Base-by-base conservation (phyloP, 2,888 invertebrate species). In the Byasa hedistus region DNA sequence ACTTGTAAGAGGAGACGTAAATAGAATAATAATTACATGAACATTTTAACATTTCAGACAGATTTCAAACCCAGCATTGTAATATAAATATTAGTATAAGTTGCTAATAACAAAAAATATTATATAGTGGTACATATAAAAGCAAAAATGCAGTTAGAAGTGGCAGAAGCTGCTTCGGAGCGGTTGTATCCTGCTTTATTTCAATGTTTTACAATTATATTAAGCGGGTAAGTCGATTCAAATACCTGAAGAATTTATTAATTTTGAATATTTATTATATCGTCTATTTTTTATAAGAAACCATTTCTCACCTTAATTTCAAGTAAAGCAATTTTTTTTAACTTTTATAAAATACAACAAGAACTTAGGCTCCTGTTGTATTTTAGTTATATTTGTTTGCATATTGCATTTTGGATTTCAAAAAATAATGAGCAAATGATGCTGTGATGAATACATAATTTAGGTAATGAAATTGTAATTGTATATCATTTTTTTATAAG, bases 181-280 rank as follows among this genome's bases (percentile, higher is more conserved):
- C 96, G 97, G 79, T 93, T 98, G 44, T 97, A 97, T 88, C 97
- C 98, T 69, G 98, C 98, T 15, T 87, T 98, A 69, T 94, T 97
- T 71, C 96, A 98, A 92, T 98, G 98, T 83, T 98, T 98, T 87
- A 96, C 95, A 56, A 95, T 98, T 63, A 98, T 98, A 78, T 88
- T 97, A 75, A 96, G 96, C 83, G 98, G 98, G 97, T 97, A 92
- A 94, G 94, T 92, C 8, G 22, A 12, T 23, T 22, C 5, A 4
- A 54, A 54, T 54, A n/a, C 2, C 48, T 48, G n/a, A 48, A 48
- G n/a, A n/a, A n/a, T n/a, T 48, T 48, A 17, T 10, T 36, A 36
- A n/a, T n/a, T n/a, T n/a, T n/a, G n/a, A n/a, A n/a, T n/a, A n/a
- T n/a, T n/a, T 44, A 17, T 44, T 44, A 44, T 44, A 44, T 17